Evolutionary conservation across 2,797 vertebrate genomes (phyloP).

Genomic region (Scolopax bukidnonensis): DNA sequence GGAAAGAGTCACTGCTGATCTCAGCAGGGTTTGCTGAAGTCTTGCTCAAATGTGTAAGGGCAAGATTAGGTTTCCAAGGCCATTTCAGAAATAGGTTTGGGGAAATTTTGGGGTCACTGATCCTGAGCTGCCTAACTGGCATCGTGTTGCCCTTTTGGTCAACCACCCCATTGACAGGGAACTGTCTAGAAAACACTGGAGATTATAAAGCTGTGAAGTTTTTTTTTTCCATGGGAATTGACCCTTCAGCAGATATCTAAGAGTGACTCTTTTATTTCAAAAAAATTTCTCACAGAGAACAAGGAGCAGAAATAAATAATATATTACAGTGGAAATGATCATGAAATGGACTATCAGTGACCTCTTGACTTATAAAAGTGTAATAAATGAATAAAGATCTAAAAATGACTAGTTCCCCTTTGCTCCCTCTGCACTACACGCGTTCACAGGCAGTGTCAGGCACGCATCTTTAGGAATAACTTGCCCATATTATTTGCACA

Average conservation of each 20-base stretch:
- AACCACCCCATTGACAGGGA: not conserved
- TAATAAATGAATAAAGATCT: not conserved
- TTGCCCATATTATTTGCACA: not conserved
- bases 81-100: not conserved
- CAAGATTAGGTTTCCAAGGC: not conserved
- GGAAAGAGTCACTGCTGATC: not conserved
- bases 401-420: not conserved
- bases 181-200: not conserved
- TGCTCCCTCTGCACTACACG: not conserved
- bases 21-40: not conserved
- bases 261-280: not conserved
- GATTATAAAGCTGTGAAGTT: not conserved
- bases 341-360: not conserved
- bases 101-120: not conserved
- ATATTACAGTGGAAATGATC: not conserved
- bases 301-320: not conserved
- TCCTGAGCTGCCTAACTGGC: not conserved
- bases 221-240: not conserved
- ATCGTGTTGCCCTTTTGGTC: not conserved
- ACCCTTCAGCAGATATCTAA: not conserved
- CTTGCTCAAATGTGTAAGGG: not conserved
- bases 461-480: not conserved
- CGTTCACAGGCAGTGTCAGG: not conserved
- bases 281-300: not conserved
- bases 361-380: not conserved